Conservation (phyloP, 2,797 vertebrate species). For the Prunella strophiata region DNA sequence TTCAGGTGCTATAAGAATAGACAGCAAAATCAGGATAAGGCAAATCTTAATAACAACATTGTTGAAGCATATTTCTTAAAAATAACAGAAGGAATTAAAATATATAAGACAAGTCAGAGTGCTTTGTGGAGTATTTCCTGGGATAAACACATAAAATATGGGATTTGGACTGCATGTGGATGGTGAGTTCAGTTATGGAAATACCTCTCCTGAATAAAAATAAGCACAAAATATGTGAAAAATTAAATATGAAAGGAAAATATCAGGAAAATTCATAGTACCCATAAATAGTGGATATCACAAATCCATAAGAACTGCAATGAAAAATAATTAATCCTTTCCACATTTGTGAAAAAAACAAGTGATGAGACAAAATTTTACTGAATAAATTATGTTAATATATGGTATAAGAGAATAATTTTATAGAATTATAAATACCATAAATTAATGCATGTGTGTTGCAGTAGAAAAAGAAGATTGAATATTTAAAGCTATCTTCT, state of each 20-base stretch:
- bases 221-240: neutral
- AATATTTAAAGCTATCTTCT: neutral
- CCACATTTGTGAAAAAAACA: neutral
- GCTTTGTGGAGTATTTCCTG: neutral
- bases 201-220: neutral
- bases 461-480: neutral
- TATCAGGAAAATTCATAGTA: neutral
- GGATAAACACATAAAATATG: neutral
- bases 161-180: neutral
- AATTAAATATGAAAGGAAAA: neutral
- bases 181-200: neutral
- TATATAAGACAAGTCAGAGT: neutral
- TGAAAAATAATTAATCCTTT: neutral
- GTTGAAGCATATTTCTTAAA: neutral
- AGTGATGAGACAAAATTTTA: neutral
- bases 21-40: neutral
- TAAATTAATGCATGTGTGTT: neutral
- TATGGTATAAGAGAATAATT: neutral
- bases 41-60: neutral
- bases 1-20: neutral
- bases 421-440: neutral
- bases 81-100: neutral
- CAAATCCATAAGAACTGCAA: neutral
- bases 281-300: neutral
- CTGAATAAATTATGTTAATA: neutral